Base-by-base conservation (phyloP, 1,140 invertebrate genomes). In the Sycophaga agraensis region DNA sequence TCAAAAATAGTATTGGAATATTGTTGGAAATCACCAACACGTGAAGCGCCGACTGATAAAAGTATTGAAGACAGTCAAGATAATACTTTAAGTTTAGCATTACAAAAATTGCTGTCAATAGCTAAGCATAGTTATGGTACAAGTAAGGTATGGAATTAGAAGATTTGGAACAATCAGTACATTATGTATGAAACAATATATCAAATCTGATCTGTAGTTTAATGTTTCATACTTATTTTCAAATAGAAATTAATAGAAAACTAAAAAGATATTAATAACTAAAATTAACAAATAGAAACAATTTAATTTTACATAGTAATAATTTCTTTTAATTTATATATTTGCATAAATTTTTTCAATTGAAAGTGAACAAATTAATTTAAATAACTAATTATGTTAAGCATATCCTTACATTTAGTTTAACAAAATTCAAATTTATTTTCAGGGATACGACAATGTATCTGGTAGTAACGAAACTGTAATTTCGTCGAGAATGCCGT, bases 1-100 rank as follows among this genome's bases (percentile, higher is more conserved):
- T 89, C 88, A 0, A 92, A 89, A 77, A 74, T 95, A 19, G 83
- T 87, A 63, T 76, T 95, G 42, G 91, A 94, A 74, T 95, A 95
- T 77, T 89, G 89, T 82, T 95, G 91, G 91, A 85, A 87, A 64
- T 78, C 79, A 1, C 67, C 73, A 42, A 54, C 56, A 68, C 71
- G 59, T 24, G 77, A 80, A 28, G 60, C 63, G 17, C 53, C 49
- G n/a, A 40, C 12, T 35, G 66, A 66, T 51, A 73, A 69, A 49
- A 46, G 56, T n/a, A 46, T 70, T 14, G 46, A 49, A 28, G 61
- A 16, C 7, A 53, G 68, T 5, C 67, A 65, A 39, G 71, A 79
- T 31, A 70, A 75, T 22, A 73, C 64, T 64, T 57, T 80, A 5
- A 77, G 71, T 65, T 64, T 70, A 34, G 76, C 82, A 19, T 68